phyloP scores from a whole-genome alignment of 2,888 invertebrate genomes.

The Ophion ventricosus region DNA sequence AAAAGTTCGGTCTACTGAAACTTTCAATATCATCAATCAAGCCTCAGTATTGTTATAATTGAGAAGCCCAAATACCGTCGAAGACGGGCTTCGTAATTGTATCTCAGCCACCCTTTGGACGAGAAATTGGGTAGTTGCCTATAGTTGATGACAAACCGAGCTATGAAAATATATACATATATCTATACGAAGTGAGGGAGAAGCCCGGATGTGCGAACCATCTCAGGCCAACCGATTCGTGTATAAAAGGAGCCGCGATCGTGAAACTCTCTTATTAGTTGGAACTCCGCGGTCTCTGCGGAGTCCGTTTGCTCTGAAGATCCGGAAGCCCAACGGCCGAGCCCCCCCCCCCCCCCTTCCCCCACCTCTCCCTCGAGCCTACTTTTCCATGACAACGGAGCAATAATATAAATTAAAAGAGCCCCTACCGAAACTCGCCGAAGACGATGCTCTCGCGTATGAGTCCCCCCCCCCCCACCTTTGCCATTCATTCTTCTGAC shows the following conservation, averaged over 20 bases:
- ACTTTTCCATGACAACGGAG: conserved; percentile 24
- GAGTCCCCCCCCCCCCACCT: not conserved
- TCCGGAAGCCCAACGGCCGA: conserved; percentile 36
- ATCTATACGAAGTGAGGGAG: not conserved
- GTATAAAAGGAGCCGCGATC: conserved; percentile 57
- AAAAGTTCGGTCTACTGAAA: too few relatives aligned
- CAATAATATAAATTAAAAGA: conserved; percentile 77
- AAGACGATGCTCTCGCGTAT: conserved; percentile 29
- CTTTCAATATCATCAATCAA: too few relatives aligned
- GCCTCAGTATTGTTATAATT: too few relatives aligned
- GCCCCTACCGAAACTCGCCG: conserved; percentile 67
- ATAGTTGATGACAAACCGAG: not conserved
- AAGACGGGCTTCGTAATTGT: conserved; percentile 17
- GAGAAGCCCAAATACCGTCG: not conserved
- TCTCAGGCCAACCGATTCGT: conserved; percentile 67
- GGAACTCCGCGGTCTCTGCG: conserved; percentile 64
- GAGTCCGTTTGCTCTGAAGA: conserved; percentile 66
- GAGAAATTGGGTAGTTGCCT: conserved; percentile 16
- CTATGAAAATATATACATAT: not conserved
- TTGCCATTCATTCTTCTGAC: not conserved
- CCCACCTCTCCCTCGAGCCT: not conserved
- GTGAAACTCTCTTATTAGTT: conserved; percentile 75
- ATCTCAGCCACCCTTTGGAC: not conserved
- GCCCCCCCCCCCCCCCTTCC: conserved; percentile 14
- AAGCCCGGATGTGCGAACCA: conserved; percentile 54